These are phyloP conservation scores for Protophormia terraenovae DNA, from an alignment of 2,888 invertebrate species.

Conservation along the genomic window DNA sequence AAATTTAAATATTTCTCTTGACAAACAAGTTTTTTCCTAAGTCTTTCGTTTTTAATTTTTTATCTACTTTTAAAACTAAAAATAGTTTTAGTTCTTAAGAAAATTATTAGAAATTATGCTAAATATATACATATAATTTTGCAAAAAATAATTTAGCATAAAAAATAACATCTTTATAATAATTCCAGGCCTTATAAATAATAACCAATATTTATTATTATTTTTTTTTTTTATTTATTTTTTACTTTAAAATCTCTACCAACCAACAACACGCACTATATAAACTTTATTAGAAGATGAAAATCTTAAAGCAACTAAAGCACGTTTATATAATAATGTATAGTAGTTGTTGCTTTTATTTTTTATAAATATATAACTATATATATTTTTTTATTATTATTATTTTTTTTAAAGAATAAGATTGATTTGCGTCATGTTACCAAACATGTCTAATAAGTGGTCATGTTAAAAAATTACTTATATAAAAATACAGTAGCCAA, in stretches of 20 bases:
- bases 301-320: conserved; percentile 59
- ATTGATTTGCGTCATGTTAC: conserved; percentile 70
- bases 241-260: too few species aligned
- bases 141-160: conserved; percentile 30
- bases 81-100: conserved; percentile 36
- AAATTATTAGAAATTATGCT: conserved; percentile 62
- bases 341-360: neutral
- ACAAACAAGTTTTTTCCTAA: conserved; percentile 32
- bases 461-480: conserved; percentile 69
- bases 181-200: conserved; percentile 35
- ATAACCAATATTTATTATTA: conserved; percentile 44
- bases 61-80: neutral
- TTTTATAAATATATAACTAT: too few species aligned
- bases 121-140: conserved; percentile 47
- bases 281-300: conserved; percentile 53
- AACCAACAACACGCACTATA: conserved; percentile 36
- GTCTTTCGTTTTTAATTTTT: conserved; percentile 35
- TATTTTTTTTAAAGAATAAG: conserved; percentile 57
- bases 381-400: neutral
- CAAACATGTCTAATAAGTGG: conserved; percentile 74
- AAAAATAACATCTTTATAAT: conserved; percentile 67
- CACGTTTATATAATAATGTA: conserved; percentile 30
- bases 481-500: conserved; percentile 66
- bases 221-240: conserved; percentile 28
- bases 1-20: conserved; percentile 16